Conservation (phyloP, 2,888 invertebrate species). For the Bibio marci region DNA sequence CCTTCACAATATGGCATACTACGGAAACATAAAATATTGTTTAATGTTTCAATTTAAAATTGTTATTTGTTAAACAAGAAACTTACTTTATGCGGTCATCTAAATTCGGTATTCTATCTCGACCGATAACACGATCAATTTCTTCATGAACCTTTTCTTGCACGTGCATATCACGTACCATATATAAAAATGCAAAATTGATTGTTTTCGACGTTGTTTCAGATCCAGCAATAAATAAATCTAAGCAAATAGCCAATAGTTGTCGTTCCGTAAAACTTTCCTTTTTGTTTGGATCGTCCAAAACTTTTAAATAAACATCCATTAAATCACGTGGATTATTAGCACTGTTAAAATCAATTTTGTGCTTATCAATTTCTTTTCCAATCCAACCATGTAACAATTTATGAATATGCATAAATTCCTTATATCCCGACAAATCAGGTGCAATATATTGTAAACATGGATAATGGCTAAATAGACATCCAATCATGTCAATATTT, state of each 20-base stretch:
- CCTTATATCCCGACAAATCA: slow-evolving; percentile 55
- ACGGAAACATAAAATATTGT: slow-evolving; percentile 15
- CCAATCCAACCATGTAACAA: slow-evolving; percentile 55
- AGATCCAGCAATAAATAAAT: slow-evolving; percentile 75
- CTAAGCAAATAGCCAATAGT: slow-evolving; percentile 61
- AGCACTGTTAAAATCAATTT: slow-evolving; percentile 34
- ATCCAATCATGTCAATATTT: slow-evolving; percentile 66
- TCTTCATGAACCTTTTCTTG: slow-evolving; percentile 61
- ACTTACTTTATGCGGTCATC: slow-evolving; percentile 52
- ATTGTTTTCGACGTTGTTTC: slow-evolving; percentile 70
- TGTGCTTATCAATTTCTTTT: slow-evolving; percentile 53
- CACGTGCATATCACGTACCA: slow-evolving; percentile 51
- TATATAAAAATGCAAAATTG: slow-evolving; percentile 57
- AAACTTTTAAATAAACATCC: slow-evolving; percentile 58
- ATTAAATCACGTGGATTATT: slow-evolving; percentile 58
- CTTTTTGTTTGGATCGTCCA: slow-evolving; percentile 39
- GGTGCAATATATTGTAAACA: slow-evolving; percentile 53
- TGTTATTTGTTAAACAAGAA: slow-evolving; percentile 5
- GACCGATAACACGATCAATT: slow-evolving; percentile 57
- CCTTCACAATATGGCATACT: slow-evolving; percentile 72
- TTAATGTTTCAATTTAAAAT: not conserved
- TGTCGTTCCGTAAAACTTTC: slow-evolving; percentile 52
- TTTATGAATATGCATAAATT: slow-evolving; percentile 52
- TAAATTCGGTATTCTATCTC: slow-evolving; percentile 45
- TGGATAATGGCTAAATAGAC: slow-evolving; percentile 65